These are phyloP conservation scores for Drosophila watanabei DNA, from an alignment of 1,140 invertebrate species.

Conservation along the genomic window DNA sequence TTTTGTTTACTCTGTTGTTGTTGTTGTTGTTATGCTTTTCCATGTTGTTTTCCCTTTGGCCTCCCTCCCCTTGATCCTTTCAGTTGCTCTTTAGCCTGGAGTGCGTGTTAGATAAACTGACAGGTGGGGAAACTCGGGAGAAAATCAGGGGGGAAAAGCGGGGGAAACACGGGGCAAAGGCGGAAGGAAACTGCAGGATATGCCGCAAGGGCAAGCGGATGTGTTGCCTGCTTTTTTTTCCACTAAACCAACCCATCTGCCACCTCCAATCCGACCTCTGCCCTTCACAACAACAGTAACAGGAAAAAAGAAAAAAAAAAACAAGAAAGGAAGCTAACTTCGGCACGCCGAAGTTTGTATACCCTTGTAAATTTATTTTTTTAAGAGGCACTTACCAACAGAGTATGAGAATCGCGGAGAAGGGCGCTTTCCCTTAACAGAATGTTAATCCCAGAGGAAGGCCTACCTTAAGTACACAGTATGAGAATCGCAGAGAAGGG, in stretches of 20 bases:
- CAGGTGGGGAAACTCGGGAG: conserved; percentile 40
- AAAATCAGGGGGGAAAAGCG: neutral
- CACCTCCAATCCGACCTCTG: conserved; percentile 28
- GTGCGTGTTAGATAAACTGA: conserved; percentile 81
- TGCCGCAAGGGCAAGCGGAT: conserved; percentile 80
- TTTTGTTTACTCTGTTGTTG: no score
- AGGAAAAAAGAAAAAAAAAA: neutral
- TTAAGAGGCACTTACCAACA: no score
- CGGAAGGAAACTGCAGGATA: conserved; percentile 73
- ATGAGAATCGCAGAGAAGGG: no score
- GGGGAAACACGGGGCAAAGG: neutral
- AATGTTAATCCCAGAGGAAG: no score
- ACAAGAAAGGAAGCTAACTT: no score
- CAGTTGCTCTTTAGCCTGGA: conserved; percentile 45
- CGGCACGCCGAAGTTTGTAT: no score
- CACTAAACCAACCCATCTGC: conserved; percentile 38
- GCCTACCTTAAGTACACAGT: no score
- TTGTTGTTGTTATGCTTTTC: conserved; percentile 1
- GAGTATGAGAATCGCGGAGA: no score
- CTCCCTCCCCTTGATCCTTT: conserved; percentile 17
- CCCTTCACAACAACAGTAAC: neutral
- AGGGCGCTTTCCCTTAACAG: no score
- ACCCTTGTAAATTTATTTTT: no score
- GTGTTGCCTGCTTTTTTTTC: conserved; percentile 60
- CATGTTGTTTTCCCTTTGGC: conserved; percentile 23